Evolutionary conservation across 2,888 invertebrate species (phyloP), one percentile per base, ranked within the genome.

Genomic region (Dendrolimus pini): DNA sequence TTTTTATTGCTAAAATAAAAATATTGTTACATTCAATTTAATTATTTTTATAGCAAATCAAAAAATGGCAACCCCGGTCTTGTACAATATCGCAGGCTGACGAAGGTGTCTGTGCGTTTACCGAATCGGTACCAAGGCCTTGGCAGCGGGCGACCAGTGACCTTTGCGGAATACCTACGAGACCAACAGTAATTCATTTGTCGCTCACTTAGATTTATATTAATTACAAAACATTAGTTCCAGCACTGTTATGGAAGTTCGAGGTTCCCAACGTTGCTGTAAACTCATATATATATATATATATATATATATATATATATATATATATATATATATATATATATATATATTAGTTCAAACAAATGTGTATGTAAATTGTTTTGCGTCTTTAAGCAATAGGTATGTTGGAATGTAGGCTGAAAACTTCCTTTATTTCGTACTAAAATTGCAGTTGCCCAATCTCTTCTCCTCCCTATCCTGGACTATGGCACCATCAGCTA

Each of bases 111-210:
- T 18, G 12, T 53, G 47, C 47, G 47, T 47, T 10, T 10, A 18
- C 62, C 58, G 57, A 65, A 61, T 66, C 57, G 60, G 61, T 55
- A 54, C 53, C 14, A 30, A 55, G 58, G 56, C 69, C 69, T 67
- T 69, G 66, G 55, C 60, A 52, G 60, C 65, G 66, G 61, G 61
- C 67, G 61, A 61, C 61, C 61, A 59, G 59, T 63, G 67, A 69
- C 69, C 69, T 69, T 69, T 66, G 57, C 60, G 59, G 57, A 59
- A 57, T 56, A 30, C 52, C 52, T 59, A 57, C 57, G 55, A 54
- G 47, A 55, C 53, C 56, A 56, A 56, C 14, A 54, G 58, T 57
- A 56, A 57, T 57, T 53, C 57, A 52, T 59, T 41, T 59, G 56
- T 56, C 57, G 55, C 55, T 59, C 57, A 59, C 53, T 53, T 13